Evolutionary conservation across 2,797 vertebrate genomes (phyloP), one percentile per base, ranked within the genome.

Genomic region (Muscicapa striata): DNA sequence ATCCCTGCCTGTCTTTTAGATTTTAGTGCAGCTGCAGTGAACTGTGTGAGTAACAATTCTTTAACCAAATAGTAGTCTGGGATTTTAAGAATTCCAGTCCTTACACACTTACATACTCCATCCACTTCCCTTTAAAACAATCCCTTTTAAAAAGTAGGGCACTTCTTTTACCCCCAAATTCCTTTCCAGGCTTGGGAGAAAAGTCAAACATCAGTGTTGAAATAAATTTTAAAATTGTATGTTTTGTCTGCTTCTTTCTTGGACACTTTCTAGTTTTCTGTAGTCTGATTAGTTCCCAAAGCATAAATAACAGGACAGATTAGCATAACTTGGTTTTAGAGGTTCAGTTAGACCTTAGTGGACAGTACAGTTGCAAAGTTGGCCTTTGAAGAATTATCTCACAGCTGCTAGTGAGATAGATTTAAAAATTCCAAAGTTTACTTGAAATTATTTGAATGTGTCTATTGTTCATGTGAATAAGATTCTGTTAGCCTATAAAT

Each of bases 241-340:
- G 27, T 26, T 78, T 75, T 88, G 20, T n/a, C 43, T 73, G 13
- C 73, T 84, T 34, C 43, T 89, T 79, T 63, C 68, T 90, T 83
- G 36, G 9, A 77, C 55, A 59, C 27, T 62, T 51, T 29, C 21
- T 72, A 52, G n/a, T 30, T 86, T 93, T 80, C 45, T 59, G 27
- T 34, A 58, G 41, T 59, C 57, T 67, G 29, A 62, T 62, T 77
- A 79, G 40, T 55, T 85, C 36, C 36, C 70, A 84, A 74, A 92
- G 57, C 61, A 87, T 69, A 75, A 94, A 91, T 87, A 94, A 90
- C 40, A 79, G 55, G 38, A 49, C 26, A 87, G 80, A 86, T 89
- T 84, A 90, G 68, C 69, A 72, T 95, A 91, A 40, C 30, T 61
- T 91, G 26, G 45, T 86, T 83, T 92, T 90, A 73, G 58, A 77